Percentiles rank a stretch among this genome's conserved stretches.
phyloP scores from a whole-genome alignment of 1,140 invertebrate species.

The Pachypeltis micranthus region DNA sequence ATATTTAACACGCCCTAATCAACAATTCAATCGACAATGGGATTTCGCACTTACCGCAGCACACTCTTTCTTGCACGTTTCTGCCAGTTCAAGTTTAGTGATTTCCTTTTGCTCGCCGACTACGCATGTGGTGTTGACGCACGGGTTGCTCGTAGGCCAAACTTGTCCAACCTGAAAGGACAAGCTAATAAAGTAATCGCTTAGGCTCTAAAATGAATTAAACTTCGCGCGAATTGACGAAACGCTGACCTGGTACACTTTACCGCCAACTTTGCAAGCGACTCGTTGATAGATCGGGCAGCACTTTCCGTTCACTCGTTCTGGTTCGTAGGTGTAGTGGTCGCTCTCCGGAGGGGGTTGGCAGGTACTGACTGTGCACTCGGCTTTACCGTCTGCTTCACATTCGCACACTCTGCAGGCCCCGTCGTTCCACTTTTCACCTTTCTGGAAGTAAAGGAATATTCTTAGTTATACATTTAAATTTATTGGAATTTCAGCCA shows the following conservation, averaged over 20 bases:
- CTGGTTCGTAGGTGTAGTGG: constrained; percentile 42
- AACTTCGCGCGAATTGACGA: background rate
- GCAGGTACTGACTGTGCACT: constrained; percentile 38
- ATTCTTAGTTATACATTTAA: no score
- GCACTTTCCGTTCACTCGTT: constrained; percentile 42
- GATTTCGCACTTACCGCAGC: constrained; percentile 17
- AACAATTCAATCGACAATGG: background rate
- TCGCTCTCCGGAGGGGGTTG: constrained; percentile 33
- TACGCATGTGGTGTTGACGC: constrained; percentile 40
- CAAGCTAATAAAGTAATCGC: background rate
- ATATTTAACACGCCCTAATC: no score
- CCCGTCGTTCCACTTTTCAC: constrained; percentile 53
- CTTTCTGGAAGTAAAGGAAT: constrained; percentile 32
- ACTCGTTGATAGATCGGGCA: constrained; percentile 44
- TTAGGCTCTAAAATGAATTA: background rate
- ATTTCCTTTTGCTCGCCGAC: constrained; percentile 35
- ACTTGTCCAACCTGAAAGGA: constrained; percentile 40
- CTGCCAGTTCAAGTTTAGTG: constrained; percentile 33
- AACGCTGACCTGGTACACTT: constrained; percentile 38
- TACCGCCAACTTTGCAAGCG: constrained; percentile 46
- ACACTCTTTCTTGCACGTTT: constrained; percentile 34
- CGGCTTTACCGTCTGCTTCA: constrained; percentile 27
- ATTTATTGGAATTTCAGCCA: no score
- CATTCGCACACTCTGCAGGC: constrained; percentile 52
- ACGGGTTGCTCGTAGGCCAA: constrained; percentile 43